A percentile compares a stretch with the other conserved stretches of the same genome.
Evolutionary conservation across 2,113 vertebrate species (phyloP).

Genomic region (Phrynocephalus versicolor): DNA sequence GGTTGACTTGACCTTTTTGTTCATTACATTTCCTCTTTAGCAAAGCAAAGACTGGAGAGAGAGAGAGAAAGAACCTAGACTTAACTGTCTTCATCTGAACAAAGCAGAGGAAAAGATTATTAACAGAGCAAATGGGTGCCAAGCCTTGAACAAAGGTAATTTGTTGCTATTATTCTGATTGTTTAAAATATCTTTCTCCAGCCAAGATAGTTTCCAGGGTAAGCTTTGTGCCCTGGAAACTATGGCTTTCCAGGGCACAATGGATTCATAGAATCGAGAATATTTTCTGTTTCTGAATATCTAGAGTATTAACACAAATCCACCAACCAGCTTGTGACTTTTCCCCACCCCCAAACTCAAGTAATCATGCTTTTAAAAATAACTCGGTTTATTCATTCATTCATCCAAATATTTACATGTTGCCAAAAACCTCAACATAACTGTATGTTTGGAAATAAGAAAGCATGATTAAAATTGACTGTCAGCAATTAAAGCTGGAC

Average conservation of each 20-base stretch:
- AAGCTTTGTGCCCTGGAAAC: neutral
- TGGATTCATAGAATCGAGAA: neutral
- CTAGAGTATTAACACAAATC: neutral
- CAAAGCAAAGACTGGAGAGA: neutral
- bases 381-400: neutral
- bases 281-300: neutral
- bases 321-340: neutral
- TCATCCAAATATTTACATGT: neutral
- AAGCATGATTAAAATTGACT: neutral
- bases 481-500: neutral
- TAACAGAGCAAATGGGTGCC: neutral
- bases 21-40: conserved; percentile 39
- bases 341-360: neutral
- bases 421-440: neutral
- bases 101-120: neutral
- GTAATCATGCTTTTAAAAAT: neutral
- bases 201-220: neutral
- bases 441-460: neutral
- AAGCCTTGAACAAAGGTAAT: rapidly evolving
- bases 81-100: neutral
- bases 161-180: neutral
- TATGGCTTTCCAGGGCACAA: too few relatives aligned
- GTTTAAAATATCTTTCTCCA: neutral
- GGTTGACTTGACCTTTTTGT: conserved; percentile 52
- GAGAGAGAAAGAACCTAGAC: neutral